Base-by-base conservation (phyloP, 2,888 invertebrate genomes). In the Drosophila yooni region DNA sequence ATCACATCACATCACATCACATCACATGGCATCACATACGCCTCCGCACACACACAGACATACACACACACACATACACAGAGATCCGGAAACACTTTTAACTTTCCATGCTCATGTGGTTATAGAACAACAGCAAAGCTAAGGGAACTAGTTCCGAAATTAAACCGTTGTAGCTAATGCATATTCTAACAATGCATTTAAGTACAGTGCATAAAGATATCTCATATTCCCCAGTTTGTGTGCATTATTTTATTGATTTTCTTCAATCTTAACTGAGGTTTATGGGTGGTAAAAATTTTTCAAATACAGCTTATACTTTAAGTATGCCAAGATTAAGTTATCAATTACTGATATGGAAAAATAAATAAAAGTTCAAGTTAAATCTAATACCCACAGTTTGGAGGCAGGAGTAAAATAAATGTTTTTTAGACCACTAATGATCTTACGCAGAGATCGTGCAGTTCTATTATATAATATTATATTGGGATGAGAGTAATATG, bases 1-100 rank as follows among this genome's bases (percentile, higher is more conserved):
- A 69, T 73, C 65, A 51, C 64, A 58, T 50, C 71, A 54, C 40
- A 56, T 27, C 38, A 13, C 54, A 38, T n/a, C 40, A 5, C 54
- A 36, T 27, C 52, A 13, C 38, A 43, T 11, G 43, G 36, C 27
- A 54, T 36, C 38, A 36, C 56, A 69, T 21, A 29, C 40, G n/a
- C 56, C 56, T 40, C 15, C 15, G 1, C 25, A 15, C 63, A 36
- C 21, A 36, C 15, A 38, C 13, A 34, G 36, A 38, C 66, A 38
- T 51, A 21, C 52, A 36, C 21, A 43, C n/a, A 11, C 38, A 15
- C 54, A 67, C 33, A 29, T 8, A 15, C 66, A 66, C 21, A 50
- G 4, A 36, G 29, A 43, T 51, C 40, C 68, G 10, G 57, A 38
- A 71, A 68, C 50, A 62, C 62, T 58, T 54, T 58, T 25, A 50